Base-by-base conservation (phyloP, 2,888 invertebrate species). In the Chironomus riparius region DNA sequence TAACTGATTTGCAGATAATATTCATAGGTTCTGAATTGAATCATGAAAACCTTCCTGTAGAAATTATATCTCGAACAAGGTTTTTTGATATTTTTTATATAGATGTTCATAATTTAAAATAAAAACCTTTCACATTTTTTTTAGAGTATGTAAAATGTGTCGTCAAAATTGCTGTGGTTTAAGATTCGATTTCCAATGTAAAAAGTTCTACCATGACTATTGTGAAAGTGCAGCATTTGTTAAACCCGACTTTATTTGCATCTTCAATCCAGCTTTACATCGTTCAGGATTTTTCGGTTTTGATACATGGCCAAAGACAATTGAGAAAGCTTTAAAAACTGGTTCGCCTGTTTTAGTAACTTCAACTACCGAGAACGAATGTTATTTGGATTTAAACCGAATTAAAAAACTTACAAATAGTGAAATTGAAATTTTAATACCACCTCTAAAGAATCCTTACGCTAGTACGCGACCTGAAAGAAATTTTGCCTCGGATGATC, bases 401-500 rank as follows among this genome's bases (percentile, higher is more conserved):
- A 85, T 91, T 77, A 83, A 87, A 62, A 84, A 85, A 65, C 85
- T 85, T 70, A 85, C 87, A 0, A 85, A 85, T 76, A 81, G 83
- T 0, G 84, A 85, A 1, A 81, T 87, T 28, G 85, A 86, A 62
- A 81, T 88, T 0, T 80, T 89, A 7, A 80, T 87, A 0, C 86
- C 87, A 7, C 87, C 90, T 0, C 85, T 85, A 13, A 83, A 83
- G 48, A 92, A 92, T 82, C 87, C 88, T 0, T 92, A 89, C 79
- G 86, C 90, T 0, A 91, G 91, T 65, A 86, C 88, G 0, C 86
- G 90, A 78, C 92, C 92, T 0, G 91, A 91, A 78, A 86, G 91
- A 70, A 92, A 92, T 80, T 91, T 92, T 78, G 89, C 92, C 13
- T 89, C 90, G 5, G 92, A 92, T 79, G 88, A 91, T 77, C 87